These are phyloP conservation scores for Maccullochella peelii DNA, from an alignment of 2,113 vertebrate species.

Conservation along the genomic window DNA sequence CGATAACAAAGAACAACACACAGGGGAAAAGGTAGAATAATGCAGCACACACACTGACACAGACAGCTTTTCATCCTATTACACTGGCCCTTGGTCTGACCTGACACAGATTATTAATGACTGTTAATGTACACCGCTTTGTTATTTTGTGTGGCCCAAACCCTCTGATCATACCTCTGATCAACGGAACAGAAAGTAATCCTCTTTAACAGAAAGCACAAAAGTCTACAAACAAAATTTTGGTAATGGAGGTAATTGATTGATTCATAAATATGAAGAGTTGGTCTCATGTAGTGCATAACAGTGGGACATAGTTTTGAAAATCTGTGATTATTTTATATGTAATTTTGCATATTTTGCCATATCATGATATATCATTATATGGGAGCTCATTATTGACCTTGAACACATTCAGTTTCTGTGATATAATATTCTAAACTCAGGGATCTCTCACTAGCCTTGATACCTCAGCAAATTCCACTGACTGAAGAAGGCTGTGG, in stretches of 20 bases:
- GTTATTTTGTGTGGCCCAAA: constrained; percentile 56
- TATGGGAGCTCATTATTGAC: neutral
- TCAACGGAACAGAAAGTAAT: constrained; percentile 20
- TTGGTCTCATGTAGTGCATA: neutral
- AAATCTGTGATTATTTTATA: neutral
- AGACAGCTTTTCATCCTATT: constrained; percentile 56
- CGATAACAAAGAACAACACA: constrained; percentile 54
- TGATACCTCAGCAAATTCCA: neutral
- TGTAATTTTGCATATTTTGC: neutral
- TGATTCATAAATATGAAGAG: neutral
- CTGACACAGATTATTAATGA: constrained; percentile 81
- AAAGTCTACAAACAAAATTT: neutral
- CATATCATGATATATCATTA: neutral
- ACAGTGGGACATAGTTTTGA: neutral
- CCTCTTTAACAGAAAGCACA: constrained; percentile 1
- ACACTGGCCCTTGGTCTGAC: constrained; percentile 72
- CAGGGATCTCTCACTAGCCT: neutral
- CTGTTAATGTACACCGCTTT: constrained; percentile 72
- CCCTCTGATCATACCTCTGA: constrained; percentile 57
- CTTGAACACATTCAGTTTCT: neutral
- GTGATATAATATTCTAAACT: neutral
- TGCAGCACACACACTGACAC: constrained; percentile 59
- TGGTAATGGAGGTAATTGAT: neutral
- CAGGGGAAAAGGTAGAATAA: constrained; percentile 56
- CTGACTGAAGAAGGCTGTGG: neutral